Base-by-base conservation (phyloP, 1,140 invertebrate species). In the Heliothis virescens region DNA sequence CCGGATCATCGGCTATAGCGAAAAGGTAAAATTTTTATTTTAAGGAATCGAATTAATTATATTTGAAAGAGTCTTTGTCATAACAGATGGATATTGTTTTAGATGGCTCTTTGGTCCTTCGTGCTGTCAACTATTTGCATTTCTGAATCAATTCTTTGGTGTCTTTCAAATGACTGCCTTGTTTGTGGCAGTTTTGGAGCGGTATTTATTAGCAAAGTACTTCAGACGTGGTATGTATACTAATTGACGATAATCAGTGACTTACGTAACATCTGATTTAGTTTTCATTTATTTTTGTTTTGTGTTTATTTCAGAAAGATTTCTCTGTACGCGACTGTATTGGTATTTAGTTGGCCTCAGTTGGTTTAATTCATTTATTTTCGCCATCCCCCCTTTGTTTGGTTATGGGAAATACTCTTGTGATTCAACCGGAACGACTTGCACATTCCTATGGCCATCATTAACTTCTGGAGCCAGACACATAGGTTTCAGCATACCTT, bases 101-200 rank as follows among this genome's bases (percentile, higher is more conserved):
- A 95, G 95, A 95, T 95, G 95, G 95, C 82, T 95, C 18, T 95
- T 95, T 81, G 95, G 95, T 26, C 80, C 91, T 80, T 83, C 91
- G 57, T 95, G 94, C 80, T 95, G 95, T 85, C 93, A 95, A 83
- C 83, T 95, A 41, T 95, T 92, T 84, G 95, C 93, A 62, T 95
- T 95, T 88, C 85, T 95, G 79, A 94, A 95, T 86, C 95, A 95
- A 86, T 93, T 95, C 82, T 92, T 94, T 84, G 94, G 95, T 87
- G 90, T 95, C 29, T 95, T 95, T 84, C 95, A 95, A 92, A 94
- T 95, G 87, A 86, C 88, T 53, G 90, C 94, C 48, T 77, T 95
- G 67, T 89, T 93, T 29, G 83, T 92, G n/a, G 83, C 95, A 73
- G 91, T 94, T 79, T 83, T 95, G 81, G 95, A 95, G 83, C 89